Conservation (phyloP, 2,888 invertebrate genomes). For the Apamea sordens region DNA sequence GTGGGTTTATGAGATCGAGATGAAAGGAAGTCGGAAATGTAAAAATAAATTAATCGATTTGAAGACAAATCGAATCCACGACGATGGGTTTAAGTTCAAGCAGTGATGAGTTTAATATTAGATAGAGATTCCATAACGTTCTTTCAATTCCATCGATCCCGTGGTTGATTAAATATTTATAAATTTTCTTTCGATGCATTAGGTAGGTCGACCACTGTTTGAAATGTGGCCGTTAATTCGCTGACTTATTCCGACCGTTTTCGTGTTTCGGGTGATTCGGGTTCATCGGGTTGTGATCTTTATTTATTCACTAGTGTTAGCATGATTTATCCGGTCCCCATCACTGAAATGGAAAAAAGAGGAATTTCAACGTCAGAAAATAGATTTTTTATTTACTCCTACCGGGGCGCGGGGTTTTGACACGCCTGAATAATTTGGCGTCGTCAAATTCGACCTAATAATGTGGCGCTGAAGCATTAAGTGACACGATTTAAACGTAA, state of each 20-base stretch:
- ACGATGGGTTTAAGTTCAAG: slow-evolving; percentile 26
- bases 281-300: slow-evolving; percentile 59
- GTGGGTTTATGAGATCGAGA: slow-evolving; percentile 8
- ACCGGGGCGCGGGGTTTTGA: slow-evolving; percentile 15
- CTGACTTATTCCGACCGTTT: slow-evolving; percentile 61
- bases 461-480: slow-evolving; percentile 3
- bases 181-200: slow-evolving; percentile 38
- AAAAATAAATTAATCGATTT: slow-evolving; percentile 43
- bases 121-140: neutral
- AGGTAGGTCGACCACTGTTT: slow-evolving; percentile 41
- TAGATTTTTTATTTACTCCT: slow-evolving; percentile 34
- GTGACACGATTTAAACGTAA: slow-evolving; percentile 8
- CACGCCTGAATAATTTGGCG: slow-evolving; percentile 24
- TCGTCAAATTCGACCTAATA: slow-evolving; percentile 25
- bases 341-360: slow-evolving; percentile 53
- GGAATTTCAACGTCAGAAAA: slow-evolving; percentile 40
- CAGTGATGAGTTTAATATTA: slow-evolving; percentile 34
- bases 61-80: slow-evolving; percentile 34
- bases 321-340: slow-evolving; percentile 59
- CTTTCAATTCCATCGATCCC: slow-evolving; percentile 4
- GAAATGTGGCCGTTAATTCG: slow-evolving; percentile 51
- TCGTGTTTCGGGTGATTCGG: slow-evolving; percentile 57
- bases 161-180: slow-evolving; percentile 34
- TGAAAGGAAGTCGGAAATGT: slow-evolving; percentile 33
- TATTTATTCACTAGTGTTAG: slow-evolving; percentile 68